These are phyloP conservation scores for Dendrophyllia cribrosa DNA, from an alignment of 64 coral and sea anemone species.

Conservation along the genomic window DNA sequence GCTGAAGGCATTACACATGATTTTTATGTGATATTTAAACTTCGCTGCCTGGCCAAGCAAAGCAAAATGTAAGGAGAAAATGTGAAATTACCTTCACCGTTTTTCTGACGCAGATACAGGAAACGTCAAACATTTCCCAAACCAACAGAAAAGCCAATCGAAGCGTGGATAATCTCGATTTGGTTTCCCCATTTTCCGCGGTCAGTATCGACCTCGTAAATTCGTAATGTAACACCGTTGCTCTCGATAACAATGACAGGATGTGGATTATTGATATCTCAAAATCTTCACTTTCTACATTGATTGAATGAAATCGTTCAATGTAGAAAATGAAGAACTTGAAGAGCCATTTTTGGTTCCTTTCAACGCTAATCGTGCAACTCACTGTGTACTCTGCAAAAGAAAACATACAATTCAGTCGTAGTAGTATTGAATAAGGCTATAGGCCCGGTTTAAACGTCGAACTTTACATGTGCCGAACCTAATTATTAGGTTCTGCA, in stretches of 20 bases:
- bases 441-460: no score
- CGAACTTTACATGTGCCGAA: no score
- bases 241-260: slow-evolving; percentile 27
- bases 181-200: slow-evolving; percentile 90
- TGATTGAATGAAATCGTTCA: slow-evolving; percentile 4
- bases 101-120: slow-evolving; percentile 84
- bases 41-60: neutral
- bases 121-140: slow-evolving; percentile 93
- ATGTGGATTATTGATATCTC: slow-evolving; percentile 30
- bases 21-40: neutral
- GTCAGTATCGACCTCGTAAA: slow-evolving; percentile 39
- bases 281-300: slow-evolving; percentile 20
- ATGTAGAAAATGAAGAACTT: slow-evolving; percentile 31
- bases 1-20: neutral
- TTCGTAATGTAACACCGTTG: slow-evolving; percentile 33
- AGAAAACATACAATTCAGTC: neutral
- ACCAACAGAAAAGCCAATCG: slow-evolving; percentile 89
- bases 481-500: no score
- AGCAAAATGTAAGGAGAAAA: neutral
- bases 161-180: slow-evolving; percentile 79
- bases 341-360: neutral
- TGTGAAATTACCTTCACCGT: slow-evolving; percentile 72
- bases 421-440: neutral
- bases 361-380: neutral
- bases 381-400: slow-evolving; percentile 38